Conservation (phyloP, 23 tunicate species). For the Corella eumyota region DNA sequence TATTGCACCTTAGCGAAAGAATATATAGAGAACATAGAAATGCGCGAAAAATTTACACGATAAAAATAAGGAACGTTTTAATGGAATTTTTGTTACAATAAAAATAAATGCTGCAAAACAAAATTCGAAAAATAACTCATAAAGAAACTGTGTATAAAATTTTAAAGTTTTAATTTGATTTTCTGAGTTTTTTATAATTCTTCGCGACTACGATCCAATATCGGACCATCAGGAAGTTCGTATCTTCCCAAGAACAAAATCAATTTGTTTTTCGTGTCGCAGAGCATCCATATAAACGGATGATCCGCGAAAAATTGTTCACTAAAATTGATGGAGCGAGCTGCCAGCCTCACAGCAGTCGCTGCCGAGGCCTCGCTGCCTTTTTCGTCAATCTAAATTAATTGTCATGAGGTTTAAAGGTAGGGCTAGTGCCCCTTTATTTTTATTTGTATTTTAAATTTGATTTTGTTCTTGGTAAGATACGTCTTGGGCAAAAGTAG, state of each 20-base stretch:
- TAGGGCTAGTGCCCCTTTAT: not conserved
- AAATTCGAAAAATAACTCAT: too few species aligned
- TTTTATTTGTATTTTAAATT: not conserved
- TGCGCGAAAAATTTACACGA: not conserved
- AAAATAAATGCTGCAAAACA: too few species aligned
- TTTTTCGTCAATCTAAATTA: constrained; percentile 66
- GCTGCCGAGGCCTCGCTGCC: constrained; percentile 88
- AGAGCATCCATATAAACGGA: constrained; percentile 68
- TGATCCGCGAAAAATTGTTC: constrained; percentile 48
- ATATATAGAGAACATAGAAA: not conserved
- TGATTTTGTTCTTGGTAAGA: not conserved
- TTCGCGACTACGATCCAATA: constrained; percentile 13
- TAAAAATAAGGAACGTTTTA: too few species aligned
- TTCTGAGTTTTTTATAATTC: too few species aligned
- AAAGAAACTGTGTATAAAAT: too few species aligned
- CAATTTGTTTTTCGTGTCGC: constrained; percentile 30
- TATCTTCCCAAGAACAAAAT: constrained; percentile 66
- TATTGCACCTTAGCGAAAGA: not conserved
- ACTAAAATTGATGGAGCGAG: constrained; percentile 35
- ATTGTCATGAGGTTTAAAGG: constrained; percentile 11
- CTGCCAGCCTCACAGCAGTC: constrained; percentile 44
- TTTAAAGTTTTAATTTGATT: too few species aligned
- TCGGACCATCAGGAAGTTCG: constrained; percentile 37
- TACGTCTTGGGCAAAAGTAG: too few species aligned
- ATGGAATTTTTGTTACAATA: too few species aligned